These are phyloP conservation scores for Cryptocheilus praepositus DNA, from an alignment of 2,888 invertebrate species.

Conservation along the genomic window DNA sequence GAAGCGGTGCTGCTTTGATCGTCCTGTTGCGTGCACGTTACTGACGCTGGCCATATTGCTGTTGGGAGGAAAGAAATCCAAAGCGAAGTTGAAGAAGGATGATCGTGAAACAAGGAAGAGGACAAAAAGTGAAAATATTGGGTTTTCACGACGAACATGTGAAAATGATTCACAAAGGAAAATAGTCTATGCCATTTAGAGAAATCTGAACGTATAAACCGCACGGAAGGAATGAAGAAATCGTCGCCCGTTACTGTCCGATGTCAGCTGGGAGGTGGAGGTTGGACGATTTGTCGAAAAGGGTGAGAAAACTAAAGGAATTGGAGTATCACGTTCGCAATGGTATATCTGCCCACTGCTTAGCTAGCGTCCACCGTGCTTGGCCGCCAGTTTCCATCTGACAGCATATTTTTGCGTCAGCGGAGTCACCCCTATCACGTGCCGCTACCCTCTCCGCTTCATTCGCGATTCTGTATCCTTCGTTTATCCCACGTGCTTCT, in stretches of 20 bases:
- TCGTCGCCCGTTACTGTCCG: background rate
- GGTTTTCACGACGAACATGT: too few species aligned
- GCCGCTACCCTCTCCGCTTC: slow-evolving; percentile 24
- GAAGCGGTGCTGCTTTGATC: too few species aligned
- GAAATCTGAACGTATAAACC: background rate
- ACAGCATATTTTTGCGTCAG: slow-evolving; percentile 66
- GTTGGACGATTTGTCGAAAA: too few species aligned
- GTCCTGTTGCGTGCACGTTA: too few species aligned
- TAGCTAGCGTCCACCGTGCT: slow-evolving; percentile 55
- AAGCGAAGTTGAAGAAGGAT: too few species aligned
- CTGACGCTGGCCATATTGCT: too few species aligned
- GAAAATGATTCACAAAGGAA: too few species aligned
- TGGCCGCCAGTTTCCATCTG: slow-evolving; percentile 64
- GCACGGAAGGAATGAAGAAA: background rate
- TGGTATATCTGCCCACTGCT: slow-evolving; percentile 14
- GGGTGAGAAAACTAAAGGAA: slow-evolving; percentile 4
- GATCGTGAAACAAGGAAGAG: too few species aligned
- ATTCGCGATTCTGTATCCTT: too few species aligned
- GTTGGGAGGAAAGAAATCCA: too few species aligned
- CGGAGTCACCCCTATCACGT: slow-evolving; percentile 50
- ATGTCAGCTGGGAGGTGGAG: background rate
- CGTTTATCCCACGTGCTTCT: slow-evolving; percentile 12
- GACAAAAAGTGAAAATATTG: too few species aligned
- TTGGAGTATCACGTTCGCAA: slow-evolving; percentile 26
- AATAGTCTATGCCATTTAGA: too few species aligned